Base-by-base conservation (phyloP, 2,888 invertebrate genomes). In the Hypena proboscidalis region DNA sequence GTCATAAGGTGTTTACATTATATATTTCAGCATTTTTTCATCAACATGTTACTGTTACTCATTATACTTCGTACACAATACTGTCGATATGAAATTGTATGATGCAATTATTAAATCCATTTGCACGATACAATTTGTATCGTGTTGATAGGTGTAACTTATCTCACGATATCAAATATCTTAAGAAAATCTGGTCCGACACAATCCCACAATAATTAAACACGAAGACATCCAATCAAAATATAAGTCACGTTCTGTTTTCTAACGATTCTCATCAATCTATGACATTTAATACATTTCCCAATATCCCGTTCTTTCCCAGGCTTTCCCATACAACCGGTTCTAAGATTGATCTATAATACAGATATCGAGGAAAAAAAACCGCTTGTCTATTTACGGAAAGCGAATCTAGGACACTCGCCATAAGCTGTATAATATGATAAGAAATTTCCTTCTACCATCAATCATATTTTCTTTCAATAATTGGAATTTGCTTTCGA, bases 321-420 rank as follows among this genome's bases (percentile, higher is more conserved):
- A 72, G 54, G 67, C 70, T 70, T 72, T 70, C 68, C 64, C 44
- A 27, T 4, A 7, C n/a, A 23, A 58, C 62, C 49, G 42, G 65
- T 53, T 59, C 22, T 31, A 31, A 55, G 39, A 53, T 59, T 57
- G 42, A 58, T 54, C 41, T 38, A 22, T 32, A 48, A 51, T 25
- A 40, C 13, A 34, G 21, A 41, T 37, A 46, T 38, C 35, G 38
- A 50, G 15, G 17, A 56, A 46, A 61, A 64, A 56, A 41, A 40
- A 34, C 38, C 17, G 36, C 11, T 23, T 49, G 26, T 44, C 66
- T 53, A 47, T 57, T 49, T 61, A 65, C 21, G 62, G 66, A 30
- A 45, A 41, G 61, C 32, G 11, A 43, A 43, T 61, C 58, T 65
- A 48, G 66, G 40, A 15, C 50, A 50, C 19, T 31, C 17, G 36